Conservation (phyloP, 2,113 vertebrate species). For the Carassius carassius region DNA sequence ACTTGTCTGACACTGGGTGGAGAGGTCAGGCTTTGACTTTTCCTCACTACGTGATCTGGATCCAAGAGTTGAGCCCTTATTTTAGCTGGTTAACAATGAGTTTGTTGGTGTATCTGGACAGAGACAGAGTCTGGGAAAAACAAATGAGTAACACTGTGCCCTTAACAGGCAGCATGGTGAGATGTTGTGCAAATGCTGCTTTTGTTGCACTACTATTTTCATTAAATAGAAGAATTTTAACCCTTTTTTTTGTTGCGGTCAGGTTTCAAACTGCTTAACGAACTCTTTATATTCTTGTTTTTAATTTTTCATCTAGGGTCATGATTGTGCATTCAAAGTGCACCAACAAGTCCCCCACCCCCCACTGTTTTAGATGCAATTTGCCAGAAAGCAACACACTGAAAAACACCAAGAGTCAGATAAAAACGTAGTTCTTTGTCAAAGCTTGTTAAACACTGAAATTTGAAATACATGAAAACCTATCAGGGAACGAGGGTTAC, state of each 20-base stretch:
- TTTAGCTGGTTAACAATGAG: constrained; percentile 5
- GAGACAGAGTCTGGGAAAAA: too few species aligned
- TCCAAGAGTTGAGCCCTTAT: constrained; percentile 3
- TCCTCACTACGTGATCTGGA: constrained; percentile 39
- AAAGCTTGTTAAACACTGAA: background rate
- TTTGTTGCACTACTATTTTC: background rate
- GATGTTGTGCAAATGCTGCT: background rate
- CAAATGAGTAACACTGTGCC: background rate
- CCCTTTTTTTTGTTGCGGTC: too few species aligned
- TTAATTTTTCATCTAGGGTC: too few species aligned
- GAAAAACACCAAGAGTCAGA: background rate
- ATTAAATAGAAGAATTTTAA: too few species aligned
- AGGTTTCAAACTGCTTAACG: too few species aligned
- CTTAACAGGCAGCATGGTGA: background rate
- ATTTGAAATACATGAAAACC: background rate
- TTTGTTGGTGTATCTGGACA: background rate
- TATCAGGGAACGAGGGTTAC: too few species aligned
- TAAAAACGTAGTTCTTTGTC: background rate
- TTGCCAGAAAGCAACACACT: background rate
- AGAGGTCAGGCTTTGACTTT: constrained; percentile 57
- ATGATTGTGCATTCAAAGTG: too few species aligned
- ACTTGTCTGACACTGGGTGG: constrained; percentile 60
- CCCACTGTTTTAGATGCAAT: too few species aligned
- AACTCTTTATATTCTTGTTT: too few species aligned
- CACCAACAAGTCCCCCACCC: too few species aligned